phyloP scores from a whole-genome alignment of 2,113 vertebrate species.

The Myotis yumanensis region DNA sequence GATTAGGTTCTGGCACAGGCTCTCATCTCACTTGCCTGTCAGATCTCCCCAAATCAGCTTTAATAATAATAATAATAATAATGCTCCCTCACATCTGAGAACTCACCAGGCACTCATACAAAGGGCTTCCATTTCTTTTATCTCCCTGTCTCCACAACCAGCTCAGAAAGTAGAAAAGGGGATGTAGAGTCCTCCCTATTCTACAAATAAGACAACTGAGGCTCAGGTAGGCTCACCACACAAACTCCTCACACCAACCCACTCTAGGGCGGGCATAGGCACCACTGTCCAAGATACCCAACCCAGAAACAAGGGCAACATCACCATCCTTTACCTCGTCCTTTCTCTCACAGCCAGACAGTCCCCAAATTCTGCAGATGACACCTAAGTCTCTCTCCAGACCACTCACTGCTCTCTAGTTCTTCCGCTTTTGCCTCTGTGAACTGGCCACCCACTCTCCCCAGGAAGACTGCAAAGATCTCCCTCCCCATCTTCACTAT shows the following conservation, averaged over 20 bases:
- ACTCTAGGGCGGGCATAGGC: not conserved
- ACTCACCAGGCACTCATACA: not conserved
- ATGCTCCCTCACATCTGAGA: not conserved
- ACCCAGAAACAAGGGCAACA: not conserved
- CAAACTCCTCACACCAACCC: not conserved
- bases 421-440: not conserved
- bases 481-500: not conserved
- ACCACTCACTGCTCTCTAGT: not conserved
- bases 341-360: not conserved
- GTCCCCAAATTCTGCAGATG: not conserved
- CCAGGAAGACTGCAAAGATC: not conserved
- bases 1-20: slow-evolving; percentile 6
- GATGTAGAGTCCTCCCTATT: not conserved
- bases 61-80: not conserved
- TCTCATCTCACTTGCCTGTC: slow-evolving; percentile 44
- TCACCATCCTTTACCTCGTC: not conserved
- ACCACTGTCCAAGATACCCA: not conserved
- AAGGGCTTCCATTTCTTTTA: not conserved
- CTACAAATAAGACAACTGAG: not conserved
- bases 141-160: not conserved
- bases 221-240: not conserved
- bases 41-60: slow-evolving; percentile 17
- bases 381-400: not conserved
- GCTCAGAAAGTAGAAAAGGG: not conserved
- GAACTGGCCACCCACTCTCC: not conserved